phyloP scores from a whole-genome alignment of 2,113 vertebrate genomes.

The Turnix velox region DNA sequence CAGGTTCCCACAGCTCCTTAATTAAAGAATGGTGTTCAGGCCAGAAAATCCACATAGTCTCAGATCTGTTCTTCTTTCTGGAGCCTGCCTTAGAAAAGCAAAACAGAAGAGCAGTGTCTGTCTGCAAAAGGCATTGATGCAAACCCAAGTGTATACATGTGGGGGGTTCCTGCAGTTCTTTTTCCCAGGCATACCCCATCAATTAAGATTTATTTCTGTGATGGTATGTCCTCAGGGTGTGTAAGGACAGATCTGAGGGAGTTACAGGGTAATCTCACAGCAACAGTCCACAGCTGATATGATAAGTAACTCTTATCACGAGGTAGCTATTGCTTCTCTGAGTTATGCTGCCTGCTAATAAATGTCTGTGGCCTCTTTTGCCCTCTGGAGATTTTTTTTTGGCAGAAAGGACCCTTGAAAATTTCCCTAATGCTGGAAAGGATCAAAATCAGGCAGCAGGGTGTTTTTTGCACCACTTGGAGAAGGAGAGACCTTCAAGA shows the following conservation, averaged over 20 bases:
- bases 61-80: conserved; percentile 33
- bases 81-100: not conserved
- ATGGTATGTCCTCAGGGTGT: not conserved
- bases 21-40: not conserved
- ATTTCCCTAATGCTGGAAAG: not conserved
- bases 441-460: rapidly evolving
- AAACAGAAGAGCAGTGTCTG: conserved; percentile 32
- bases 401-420: not conserved
- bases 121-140: not conserved
- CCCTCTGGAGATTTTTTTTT: not conserved
- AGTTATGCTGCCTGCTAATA: not conserved
- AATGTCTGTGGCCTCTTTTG: not conserved
- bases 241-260: conserved; percentile 22
- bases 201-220: not conserved
- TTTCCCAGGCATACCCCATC: not conserved
- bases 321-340: not conserved
- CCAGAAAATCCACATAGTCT: conserved; percentile 51
- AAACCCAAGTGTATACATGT: not conserved
- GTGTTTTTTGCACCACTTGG: not conserved
- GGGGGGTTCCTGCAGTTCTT: not conserved
- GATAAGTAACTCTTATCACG: not conserved
- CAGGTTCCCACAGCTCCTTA: conserved; percentile 22
- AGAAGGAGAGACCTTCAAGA: not conserved
- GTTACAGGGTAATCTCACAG: not conserved
- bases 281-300: not conserved